Evolutionary conservation across 64 coral and sea anemone species (phyloP).

Genomic region (Montipora efflorescens): DNA sequence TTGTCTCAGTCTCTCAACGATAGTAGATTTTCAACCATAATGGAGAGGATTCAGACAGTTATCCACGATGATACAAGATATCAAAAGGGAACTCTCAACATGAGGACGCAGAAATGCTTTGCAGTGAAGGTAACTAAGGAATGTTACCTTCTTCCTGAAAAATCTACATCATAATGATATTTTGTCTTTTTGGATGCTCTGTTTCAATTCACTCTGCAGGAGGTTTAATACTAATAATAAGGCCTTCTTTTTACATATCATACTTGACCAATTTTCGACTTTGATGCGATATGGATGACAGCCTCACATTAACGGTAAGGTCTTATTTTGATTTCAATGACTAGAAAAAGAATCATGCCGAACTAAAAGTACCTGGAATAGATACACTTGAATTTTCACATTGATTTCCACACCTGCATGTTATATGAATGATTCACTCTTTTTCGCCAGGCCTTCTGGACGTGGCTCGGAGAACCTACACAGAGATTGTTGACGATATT

Average conservation of each 20-base stretch:
- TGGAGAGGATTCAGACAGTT: conserved; percentile 81
- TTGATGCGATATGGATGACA: conserved; percentile 12
- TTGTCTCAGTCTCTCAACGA: conserved; percentile 73
- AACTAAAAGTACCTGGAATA: too few relatives aligned
- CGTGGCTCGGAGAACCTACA: conserved; percentile 96
- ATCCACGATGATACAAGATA: conserved; percentile 90
- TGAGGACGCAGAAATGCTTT: conserved; percentile 93
- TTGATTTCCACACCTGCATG: neutral
- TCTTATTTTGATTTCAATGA: neutral
- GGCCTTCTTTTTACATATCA: neutral
- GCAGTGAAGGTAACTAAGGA: conserved; percentile 70
- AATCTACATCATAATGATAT: neutral
- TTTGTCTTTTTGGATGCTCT: neutral
- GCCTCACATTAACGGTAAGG: conserved; percentile 50
- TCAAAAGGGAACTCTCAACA: conserved; percentile 89
- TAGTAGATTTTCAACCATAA: conserved; percentile 60
- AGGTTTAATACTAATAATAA: neutral
- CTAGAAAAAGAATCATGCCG: too few relatives aligned
- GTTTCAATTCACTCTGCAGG: neutral
- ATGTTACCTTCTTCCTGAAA: neutral
- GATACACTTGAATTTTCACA: too few relatives aligned
- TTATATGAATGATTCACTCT: neutral
- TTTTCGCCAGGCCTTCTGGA: conserved; percentile 78
- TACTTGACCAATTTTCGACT: neutral
- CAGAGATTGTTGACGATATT: conserved; percentile 98